A percentile compares a stretch with the other conserved stretches of the same genome.
Evolutionary conservation across 2,888 invertebrate species (phyloP).

Genomic region (Caenorhabditis virilis): DNA sequence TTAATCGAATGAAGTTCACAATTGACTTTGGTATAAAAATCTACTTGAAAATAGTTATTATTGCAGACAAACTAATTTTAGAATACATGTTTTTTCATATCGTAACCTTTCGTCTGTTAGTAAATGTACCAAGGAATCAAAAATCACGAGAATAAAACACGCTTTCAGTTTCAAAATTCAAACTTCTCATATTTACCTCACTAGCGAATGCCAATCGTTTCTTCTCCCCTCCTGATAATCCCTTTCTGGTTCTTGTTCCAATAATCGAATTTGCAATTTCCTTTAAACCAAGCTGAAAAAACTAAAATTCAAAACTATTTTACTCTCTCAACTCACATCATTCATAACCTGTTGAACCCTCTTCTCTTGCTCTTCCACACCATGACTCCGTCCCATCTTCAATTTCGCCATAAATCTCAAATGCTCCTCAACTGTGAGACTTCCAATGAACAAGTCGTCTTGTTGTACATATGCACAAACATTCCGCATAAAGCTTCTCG

Average conservation of each 20-base stretch:
- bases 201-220: slow-evolving; percentile 90
- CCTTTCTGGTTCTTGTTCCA: slow-evolving; percentile 80
- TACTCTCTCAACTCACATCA: slow-evolving; percentile 36
- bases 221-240: slow-evolving; percentile 90
- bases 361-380: slow-evolving; percentile 74
- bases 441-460: slow-evolving; percentile 84
- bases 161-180: not conserved
- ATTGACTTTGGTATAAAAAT: no score
- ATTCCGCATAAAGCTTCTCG: slow-evolving; percentile 46
- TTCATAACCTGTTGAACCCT: slow-evolving; percentile 76
- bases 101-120: no score
- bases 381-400: slow-evolving; percentile 79
- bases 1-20: no score
- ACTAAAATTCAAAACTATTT: not conserved
- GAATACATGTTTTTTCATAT: no score
- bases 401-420: slow-evolving; percentile 84
- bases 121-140: no score
- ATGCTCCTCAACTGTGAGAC: slow-evolving; percentile 85
- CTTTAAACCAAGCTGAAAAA: slow-evolving; percentile 72
- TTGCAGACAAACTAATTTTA: no score
- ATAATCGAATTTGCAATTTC: slow-evolving; percentile 79
- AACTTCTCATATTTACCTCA: slow-evolving; percentile 74
- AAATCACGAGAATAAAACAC: no score
- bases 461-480: slow-evolving; percentile 89
- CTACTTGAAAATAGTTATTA: no score